Evolutionary conservation across 1,140 invertebrate genomes (phyloP).

Genomic region (Dolichoris vasculosae): DNA sequence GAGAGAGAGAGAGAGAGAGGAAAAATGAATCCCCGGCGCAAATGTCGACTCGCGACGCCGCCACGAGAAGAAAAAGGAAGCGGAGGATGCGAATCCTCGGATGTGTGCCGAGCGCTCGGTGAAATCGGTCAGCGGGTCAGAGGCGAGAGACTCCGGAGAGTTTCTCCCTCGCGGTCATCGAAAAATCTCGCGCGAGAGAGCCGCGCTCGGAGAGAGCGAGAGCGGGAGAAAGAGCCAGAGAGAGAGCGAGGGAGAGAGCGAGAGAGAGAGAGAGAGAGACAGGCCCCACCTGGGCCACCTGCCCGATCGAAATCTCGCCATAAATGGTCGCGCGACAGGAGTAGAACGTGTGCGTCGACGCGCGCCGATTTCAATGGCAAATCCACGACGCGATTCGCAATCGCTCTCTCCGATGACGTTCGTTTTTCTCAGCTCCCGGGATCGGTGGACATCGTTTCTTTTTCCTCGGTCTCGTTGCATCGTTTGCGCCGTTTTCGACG

Average conservation of each 20-base stretch:
- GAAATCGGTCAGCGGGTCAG: conserved; percentile 58
- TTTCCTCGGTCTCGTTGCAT: not conserved
- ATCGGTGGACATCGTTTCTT: no score
- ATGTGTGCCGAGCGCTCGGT: not conserved
- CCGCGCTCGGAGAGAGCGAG: not conserved
- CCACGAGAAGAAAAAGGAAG: not conserved
- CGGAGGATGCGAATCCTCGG: not conserved
- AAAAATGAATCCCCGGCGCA: not conserved
- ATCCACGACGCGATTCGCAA: conserved; percentile 16
- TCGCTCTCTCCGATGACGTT: not conserved
- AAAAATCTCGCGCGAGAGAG: conserved; percentile 3
- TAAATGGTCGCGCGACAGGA: conserved; percentile 48
- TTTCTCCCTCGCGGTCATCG: conserved; percentile 23
- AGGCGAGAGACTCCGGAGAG: not conserved
- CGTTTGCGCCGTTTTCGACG: no score
- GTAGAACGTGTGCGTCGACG: not conserved
- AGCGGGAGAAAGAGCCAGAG: not conserved
- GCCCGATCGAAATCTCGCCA: conserved; percentile 52
- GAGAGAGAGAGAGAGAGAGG: not conserved
- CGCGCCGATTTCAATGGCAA: conserved; percentile 39
- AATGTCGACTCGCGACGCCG: not conserved
- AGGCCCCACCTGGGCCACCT: conserved; percentile 49
- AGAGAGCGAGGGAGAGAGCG: not conserved
- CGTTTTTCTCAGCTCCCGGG: not conserved
- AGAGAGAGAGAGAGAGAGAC: no score